phyloP scores from a whole-genome alignment of 2,797 vertebrate genomes.

The Crax fasciolata region DNA sequence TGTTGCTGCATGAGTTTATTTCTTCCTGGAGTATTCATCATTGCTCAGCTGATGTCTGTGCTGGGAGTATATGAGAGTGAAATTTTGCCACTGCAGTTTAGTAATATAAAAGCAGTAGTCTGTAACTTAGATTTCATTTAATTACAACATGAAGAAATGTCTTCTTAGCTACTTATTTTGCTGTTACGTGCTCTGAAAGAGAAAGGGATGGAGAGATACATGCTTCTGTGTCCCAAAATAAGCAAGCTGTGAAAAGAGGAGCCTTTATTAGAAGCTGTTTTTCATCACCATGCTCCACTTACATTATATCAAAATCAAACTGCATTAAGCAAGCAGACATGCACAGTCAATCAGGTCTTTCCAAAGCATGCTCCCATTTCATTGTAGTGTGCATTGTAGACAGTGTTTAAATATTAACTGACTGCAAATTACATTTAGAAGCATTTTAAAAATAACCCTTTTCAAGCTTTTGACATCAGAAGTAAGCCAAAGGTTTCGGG shows the following conservation, averaged over 20 bases:
- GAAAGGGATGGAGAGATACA: neutral
- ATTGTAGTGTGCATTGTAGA: slow-evolving; percentile 3
- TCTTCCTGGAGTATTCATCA: neutral
- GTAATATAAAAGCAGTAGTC: neutral
- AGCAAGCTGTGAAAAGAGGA: slow-evolving; percentile 16
- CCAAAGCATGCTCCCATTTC: slow-evolving; percentile 12
- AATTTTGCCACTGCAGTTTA: neutral
- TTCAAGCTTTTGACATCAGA: neutral
- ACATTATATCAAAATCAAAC: slow-evolving; percentile 40
- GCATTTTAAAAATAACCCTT: slow-evolving; percentile 39
- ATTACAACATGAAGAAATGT: slow-evolving; percentile 19
- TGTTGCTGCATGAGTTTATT: neutral
- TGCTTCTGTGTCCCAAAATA: neutral
- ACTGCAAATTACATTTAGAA: slow-evolving; percentile 41
- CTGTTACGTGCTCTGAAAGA: neutral
- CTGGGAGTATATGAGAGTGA: neutral
- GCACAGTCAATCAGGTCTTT: slow-evolving; percentile 20
- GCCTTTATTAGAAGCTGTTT: slow-evolving; percentile 8
- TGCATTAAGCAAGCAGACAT: neutral
- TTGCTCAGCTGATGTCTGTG: neutral
- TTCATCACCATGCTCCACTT: slow-evolving; percentile 18
- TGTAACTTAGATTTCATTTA: slow-evolving; percentile 21
- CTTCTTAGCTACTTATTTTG: neutral
- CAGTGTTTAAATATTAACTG: slow-evolving; percentile 49
- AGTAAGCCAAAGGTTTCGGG: neutral